Conservation (phyloP, 2,113 vertebrate genomes). For the Tylochromis polylepis region DNA sequence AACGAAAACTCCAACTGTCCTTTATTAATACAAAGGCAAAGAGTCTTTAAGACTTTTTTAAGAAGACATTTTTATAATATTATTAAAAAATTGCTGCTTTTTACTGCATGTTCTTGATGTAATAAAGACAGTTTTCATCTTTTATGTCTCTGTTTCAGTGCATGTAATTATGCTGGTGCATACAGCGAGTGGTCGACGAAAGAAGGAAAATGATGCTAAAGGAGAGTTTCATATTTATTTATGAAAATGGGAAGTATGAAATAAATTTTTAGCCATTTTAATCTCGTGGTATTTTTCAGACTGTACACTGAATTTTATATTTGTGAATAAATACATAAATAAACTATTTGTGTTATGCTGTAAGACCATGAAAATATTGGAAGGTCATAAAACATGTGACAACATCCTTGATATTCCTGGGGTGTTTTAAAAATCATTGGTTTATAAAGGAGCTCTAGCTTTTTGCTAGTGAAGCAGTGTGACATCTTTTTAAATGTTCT, state of each 20-base stretch:
- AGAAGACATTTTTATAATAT: background rate
- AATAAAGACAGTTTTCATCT: background rate
- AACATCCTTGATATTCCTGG: background rate
- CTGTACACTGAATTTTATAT: background rate
- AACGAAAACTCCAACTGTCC: background rate
- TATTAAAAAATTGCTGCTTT: background rate
- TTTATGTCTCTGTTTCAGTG: conserved; percentile 60
- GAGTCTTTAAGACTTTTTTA: background rate
- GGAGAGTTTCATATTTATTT: background rate
- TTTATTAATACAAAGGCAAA: background rate
- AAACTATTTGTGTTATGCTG: background rate
- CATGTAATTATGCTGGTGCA: conserved; percentile 72
- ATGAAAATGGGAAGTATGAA: background rate
- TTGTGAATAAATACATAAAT: background rate
- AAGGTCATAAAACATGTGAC: fast-evolving
- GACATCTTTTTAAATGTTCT: background rate
- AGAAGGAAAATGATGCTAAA: conserved; percentile 45
- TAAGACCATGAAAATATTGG: background rate
- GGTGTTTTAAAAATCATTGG: background rate
- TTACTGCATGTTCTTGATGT: background rate
- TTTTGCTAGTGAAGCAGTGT: background rate
- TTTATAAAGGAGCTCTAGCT: background rate
- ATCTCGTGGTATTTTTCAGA: background rate
- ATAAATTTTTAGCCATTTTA: background rate
- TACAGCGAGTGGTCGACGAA: conserved; percentile 76